phyloP scores from a whole-genome alignment of 92 coral and sea anemone genomes.

The Heliopora coerulea region DNA sequence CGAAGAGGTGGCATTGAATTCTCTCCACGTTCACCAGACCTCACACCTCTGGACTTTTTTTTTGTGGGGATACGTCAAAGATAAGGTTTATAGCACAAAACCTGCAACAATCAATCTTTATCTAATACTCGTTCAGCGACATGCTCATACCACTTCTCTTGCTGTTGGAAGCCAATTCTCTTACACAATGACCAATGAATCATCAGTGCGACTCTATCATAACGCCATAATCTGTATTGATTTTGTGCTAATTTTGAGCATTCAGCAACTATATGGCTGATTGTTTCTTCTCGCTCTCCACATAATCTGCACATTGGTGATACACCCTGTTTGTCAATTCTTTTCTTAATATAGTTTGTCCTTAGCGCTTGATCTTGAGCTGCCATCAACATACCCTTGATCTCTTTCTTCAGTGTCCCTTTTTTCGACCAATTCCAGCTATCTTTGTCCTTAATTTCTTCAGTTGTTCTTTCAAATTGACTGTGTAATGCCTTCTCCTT shows the following conservation, averaged over 20 bases:
- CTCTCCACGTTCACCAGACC: no score
- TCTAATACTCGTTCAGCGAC: no score
- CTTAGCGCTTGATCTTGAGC: background rate
- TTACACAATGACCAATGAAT: slow-evolving; percentile 7
- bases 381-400: background rate
- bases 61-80: no score
- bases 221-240: slow-evolving; percentile 28
- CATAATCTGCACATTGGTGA: background rate
- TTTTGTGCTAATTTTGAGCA: no score
- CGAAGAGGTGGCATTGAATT: no score
- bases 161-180: background rate
- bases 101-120: no score
- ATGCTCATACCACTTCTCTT: background rate
- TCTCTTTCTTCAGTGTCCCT: no score
- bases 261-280: no score
- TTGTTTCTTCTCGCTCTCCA: slow-evolving; percentile 1
- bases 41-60: no score
- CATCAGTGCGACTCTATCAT: slow-evolving; percentile 30
- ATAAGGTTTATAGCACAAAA: no score
- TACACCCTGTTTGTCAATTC: background rate
- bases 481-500: no score
- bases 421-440: background rate
- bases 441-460: background rate
- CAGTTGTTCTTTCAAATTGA: no score
- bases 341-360: background rate